Conservation (phyloP, 1,140 invertebrate species). For the Geopemphigus sp. region DNA sequence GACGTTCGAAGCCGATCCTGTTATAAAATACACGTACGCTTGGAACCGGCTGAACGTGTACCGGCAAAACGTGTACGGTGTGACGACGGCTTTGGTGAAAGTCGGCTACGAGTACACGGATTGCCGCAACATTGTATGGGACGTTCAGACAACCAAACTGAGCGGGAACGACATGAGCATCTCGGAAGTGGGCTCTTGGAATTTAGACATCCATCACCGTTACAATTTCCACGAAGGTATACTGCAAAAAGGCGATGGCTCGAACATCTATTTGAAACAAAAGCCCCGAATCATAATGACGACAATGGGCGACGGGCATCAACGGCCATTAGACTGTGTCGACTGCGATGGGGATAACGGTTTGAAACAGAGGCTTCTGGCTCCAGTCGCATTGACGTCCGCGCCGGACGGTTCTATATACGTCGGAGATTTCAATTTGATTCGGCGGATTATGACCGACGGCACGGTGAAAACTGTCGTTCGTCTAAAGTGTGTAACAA, state of each 20-base stretch:
- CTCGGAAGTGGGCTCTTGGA: slow-evolving; percentile 94
- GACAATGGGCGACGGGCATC: slow-evolving; percentile 89
- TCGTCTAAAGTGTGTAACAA: slow-evolving; percentile 83
- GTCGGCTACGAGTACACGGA: slow-evolving; percentile 94
- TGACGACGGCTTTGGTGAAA: slow-evolving; percentile 86
- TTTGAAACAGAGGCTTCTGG: slow-evolving; percentile 76
- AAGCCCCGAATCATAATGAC: slow-evolving; percentile 86
- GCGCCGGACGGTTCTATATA: slow-evolving; percentile 91
- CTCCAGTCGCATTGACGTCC: slow-evolving; percentile 86
- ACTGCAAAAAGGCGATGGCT: slow-evolving; percentile 94
- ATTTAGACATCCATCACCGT: slow-evolving; percentile 93
- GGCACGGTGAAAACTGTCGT: slow-evolving; percentile 85
- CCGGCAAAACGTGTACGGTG: slow-evolving; percentile 87
- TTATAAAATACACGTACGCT: slow-evolving; percentile 93
- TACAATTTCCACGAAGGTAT: slow-evolving; percentile 99
- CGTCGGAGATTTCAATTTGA: slow-evolving; percentile 94
- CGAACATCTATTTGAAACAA: slow-evolving; percentile 92
- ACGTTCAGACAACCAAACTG: slow-evolving; percentile 89
- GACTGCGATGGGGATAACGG: slow-evolving; percentile 77
- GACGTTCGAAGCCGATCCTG: slow-evolving; percentile 90
- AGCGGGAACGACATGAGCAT: slow-evolving; percentile 95
- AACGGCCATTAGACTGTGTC: slow-evolving; percentile 75
- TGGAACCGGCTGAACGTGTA: slow-evolving; percentile 98
- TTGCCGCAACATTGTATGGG: slow-evolving; percentile 92
- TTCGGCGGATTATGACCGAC: slow-evolving; percentile 84